Conservation (phyloP, 2,888 invertebrate genomes). For the Lasioglossum calceatum region DNA sequence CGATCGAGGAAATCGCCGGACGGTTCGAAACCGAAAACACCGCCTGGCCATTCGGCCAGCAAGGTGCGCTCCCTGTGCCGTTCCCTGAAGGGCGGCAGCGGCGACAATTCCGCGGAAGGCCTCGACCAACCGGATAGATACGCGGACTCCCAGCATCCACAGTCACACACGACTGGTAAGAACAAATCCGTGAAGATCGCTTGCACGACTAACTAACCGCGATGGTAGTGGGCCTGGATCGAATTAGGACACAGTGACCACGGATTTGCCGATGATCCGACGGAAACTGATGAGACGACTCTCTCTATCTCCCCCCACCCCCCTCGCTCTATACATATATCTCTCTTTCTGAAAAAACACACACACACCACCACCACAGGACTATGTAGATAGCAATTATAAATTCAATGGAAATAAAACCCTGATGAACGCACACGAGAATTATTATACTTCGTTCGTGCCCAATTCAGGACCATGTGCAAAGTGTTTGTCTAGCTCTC, state of each 20-base stretch:
- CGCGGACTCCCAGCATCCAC: constrained; percentile 81
- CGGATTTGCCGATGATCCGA: constrained; percentile 13
- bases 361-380: not conserved
- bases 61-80: constrained; percentile 82
- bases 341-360: constrained; percentile 2
- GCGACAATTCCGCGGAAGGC: constrained; percentile 75
- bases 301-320: not conserved
- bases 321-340: not conserved
- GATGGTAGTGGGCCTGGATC: constrained; percentile 13
- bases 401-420: constrained; percentile 53
- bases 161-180: constrained; percentile 73
- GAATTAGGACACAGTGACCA: constrained; percentile 11
- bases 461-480: constrained; percentile 45
- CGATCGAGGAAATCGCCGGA: constrained; percentile 83
- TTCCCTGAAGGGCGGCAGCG: constrained; percentile 77
- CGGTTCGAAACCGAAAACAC: constrained; percentile 79
- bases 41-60: constrained; percentile 78
- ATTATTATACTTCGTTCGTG: constrained; percentile 47
- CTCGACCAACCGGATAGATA: constrained; percentile 78
- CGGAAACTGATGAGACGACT: not conserved
- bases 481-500: constrained; percentile 5
- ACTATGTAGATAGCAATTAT: constrained; percentile 49
- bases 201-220: constrained; percentile 42
- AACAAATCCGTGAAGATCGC: constrained; percentile 47
- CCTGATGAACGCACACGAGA: constrained; percentile 50